phyloP scores from a whole-genome alignment of 2,888 invertebrate species.

The Dasypogon diadema region DNA sequence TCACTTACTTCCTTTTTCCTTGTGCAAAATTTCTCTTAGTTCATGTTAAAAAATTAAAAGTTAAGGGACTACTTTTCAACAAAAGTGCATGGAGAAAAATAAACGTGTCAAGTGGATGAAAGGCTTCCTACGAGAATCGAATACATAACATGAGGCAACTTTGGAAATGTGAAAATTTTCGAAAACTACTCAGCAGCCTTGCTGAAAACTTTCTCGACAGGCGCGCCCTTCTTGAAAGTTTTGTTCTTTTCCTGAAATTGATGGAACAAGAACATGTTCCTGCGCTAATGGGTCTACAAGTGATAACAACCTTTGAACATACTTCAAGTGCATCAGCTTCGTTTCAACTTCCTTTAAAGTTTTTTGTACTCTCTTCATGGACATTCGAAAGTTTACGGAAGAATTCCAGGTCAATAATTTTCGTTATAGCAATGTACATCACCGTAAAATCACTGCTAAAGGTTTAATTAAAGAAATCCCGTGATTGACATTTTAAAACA shows the following conservation, averaged over 20 bases:
- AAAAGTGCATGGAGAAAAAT: background rate
- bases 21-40: no score
- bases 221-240: constrained; percentile 38
- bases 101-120: constrained; percentile 43
- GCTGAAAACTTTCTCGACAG: constrained; percentile 16
- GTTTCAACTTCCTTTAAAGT: background rate
- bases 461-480: no score
- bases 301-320: constrained; percentile 39
- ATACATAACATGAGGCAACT: constrained; percentile 30
- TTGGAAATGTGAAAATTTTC: constrained; percentile 25
- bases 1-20: no score
- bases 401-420: constrained; percentile 6
- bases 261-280: constrained; percentile 41
- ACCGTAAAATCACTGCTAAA: no score
- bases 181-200: constrained; percentile 19
- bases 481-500: no score
- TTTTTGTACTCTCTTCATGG: background rate
- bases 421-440: no score
- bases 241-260: constrained; percentile 26
- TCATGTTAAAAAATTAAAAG: no score
- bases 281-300: constrained; percentile 40
- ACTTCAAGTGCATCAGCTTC: constrained; percentile 19
- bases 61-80: no score
- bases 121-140: constrained; percentile 6
- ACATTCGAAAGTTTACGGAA: background rate